Evolutionary conservation across 2,888 invertebrate genomes (phyloP).

Genomic region (Ecdyonurus torrentis): DNA sequence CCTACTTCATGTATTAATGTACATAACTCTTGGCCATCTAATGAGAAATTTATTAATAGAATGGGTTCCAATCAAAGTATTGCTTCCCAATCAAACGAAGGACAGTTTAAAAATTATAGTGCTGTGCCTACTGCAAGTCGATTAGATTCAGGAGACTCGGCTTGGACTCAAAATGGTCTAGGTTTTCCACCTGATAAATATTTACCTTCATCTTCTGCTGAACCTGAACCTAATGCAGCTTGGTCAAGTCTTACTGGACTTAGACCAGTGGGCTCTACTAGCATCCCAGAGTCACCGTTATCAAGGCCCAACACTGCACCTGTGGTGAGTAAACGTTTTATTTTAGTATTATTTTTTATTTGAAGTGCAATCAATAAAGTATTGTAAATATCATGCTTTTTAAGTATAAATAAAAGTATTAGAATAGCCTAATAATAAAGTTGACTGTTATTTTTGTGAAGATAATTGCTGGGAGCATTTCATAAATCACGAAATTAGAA

Average conservation of each 20-base stretch:
- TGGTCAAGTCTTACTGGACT: neutral
- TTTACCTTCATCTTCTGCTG: too few relatives aligned
- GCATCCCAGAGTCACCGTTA: neutral
- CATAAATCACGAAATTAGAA: too few relatives aligned
- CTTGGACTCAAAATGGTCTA: neutral
- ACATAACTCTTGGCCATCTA: neutral
- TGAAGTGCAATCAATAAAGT: too few relatives aligned
- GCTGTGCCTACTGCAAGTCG: neutral
- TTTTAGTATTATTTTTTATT: too few relatives aligned
- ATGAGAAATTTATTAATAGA: neutral
- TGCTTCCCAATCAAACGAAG: neutral
- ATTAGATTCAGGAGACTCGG: constrained; percentile 1
- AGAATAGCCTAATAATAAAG: too few relatives aligned
- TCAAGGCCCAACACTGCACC: too few relatives aligned
- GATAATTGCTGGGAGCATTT: too few relatives aligned
- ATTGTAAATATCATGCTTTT: too few relatives aligned
- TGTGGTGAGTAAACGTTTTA: too few relatives aligned
- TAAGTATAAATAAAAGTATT: too few relatives aligned
- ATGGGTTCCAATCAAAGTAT: neutral
- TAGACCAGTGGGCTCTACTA: neutral
- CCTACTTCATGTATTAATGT: neutral
- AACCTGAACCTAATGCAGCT: neutral
- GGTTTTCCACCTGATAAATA: neutral
- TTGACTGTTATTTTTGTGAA: too few relatives aligned
- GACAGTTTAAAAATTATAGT: neutral